Percentiles rank a stretch among this genome's conserved stretches.
Evolutionary conservation across 2,797 vertebrate species (phyloP).

Genomic region (Lepilemur ruficaudatus): DNA sequence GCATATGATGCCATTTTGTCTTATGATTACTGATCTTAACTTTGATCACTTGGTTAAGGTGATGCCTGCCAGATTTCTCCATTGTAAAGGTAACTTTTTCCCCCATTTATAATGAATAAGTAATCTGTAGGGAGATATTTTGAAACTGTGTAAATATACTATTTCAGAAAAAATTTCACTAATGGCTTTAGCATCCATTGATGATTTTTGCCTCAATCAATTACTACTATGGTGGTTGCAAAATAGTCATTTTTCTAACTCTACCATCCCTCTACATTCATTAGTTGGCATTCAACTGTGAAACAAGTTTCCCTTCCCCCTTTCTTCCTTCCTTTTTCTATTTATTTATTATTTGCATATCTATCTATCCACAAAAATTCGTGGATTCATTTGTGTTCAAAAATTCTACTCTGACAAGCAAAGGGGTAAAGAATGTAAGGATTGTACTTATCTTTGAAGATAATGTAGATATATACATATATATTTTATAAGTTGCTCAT

Average conservation of each 20-base stretch:
- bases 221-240: not conserved
- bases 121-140: not conserved
- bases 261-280: not conserved
- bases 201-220: conserved; percentile 18
- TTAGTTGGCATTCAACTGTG: not conserved
- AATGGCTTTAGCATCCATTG: not conserved
- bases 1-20: not conserved
- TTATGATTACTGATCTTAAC: not conserved
- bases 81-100: not conserved
- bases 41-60: not conserved
- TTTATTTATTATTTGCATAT: conserved; percentile 19
- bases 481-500: not conserved
- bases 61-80: not conserved
- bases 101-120: not conserved
- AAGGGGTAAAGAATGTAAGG: not conserved
- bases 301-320: not conserved
- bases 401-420: conserved; percentile 18
- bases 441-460: not conserved
- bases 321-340: conserved; percentile 5
- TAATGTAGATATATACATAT: not conserved
- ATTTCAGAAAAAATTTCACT: conserved; percentile 4
- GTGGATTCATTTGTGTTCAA: not conserved
- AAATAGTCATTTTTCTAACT: conserved; percentile 18
- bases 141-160: not conserved
- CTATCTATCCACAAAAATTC: not conserved